These are phyloP conservation scores for Napeogenes inachia DNA, from an alignment of 2,888 invertebrate genomes.

Conservation along the genomic window DNA sequence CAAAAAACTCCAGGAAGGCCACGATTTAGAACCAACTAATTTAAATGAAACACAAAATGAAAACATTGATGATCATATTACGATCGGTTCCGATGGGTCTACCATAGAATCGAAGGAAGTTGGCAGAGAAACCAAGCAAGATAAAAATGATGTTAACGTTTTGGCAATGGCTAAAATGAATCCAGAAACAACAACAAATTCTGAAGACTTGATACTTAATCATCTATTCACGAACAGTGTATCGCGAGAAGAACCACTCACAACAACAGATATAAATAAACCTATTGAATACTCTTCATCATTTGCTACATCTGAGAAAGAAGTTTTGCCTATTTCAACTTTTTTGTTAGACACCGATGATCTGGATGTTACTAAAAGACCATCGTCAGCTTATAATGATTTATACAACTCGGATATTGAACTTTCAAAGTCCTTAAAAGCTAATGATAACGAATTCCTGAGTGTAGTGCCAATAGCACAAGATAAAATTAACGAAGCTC, in stretches of 20 bases:
- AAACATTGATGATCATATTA: slow-evolving; percentile 52
- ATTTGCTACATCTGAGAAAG: slow-evolving; percentile 26
- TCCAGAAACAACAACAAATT: slow-evolving; percentile 25
- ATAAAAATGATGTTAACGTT: slow-evolving; percentile 14
- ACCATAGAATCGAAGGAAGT: slow-evolving; percentile 13
- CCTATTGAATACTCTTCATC: slow-evolving; percentile 8
- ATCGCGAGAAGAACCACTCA: slow-evolving; percentile 34
- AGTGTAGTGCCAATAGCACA: slow-evolving; percentile 61
- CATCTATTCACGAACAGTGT: slow-evolving; percentile 40
- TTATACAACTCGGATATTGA: slow-evolving; percentile 32
- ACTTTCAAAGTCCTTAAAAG: slow-evolving; percentile 24
- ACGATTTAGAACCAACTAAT: slow-evolving; percentile 64
- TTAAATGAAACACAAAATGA: slow-evolving; percentile 68
- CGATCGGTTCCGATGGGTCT: slow-evolving; percentile 27
- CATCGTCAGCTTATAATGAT: slow-evolving; percentile 30
- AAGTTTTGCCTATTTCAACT: slow-evolving; percentile 48
- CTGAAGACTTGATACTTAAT: slow-evolving; percentile 35
- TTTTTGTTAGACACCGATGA: slow-evolving; percentile 68
- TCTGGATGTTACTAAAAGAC: slow-evolving; percentile 44
- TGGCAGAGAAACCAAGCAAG: slow-evolving; percentile 11
- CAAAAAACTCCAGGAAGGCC: slow-evolving; percentile 77
- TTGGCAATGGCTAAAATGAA: slow-evolving; percentile 16
- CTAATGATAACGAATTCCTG: slow-evolving; percentile 47
- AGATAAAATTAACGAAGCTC: slow-evolving; percentile 44
- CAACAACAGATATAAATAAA: slow-evolving; percentile 27